These are phyloP conservation scores for Creontiades dilutus DNA, from an alignment of 2,888 invertebrate species.

Conservation along the genomic window DNA sequence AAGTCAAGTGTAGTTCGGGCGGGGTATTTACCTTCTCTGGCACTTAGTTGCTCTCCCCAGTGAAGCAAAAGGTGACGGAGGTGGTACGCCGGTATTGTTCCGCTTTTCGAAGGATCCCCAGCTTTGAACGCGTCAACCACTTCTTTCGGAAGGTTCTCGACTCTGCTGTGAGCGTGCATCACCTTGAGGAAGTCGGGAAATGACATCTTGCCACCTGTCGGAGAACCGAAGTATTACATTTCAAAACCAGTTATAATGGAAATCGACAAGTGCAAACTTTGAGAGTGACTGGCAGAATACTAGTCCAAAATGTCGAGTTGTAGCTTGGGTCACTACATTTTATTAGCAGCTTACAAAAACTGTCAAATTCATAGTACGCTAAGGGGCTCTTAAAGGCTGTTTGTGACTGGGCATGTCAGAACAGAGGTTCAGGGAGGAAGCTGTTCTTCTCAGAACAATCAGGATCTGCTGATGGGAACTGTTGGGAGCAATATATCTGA, in stretches of 20 bases:
- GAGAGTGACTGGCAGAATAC: too few relatives aligned
- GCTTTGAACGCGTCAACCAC: constrained; percentile 94
- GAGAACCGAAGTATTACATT: background rate
- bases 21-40: constrained; percentile 81
- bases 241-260: background rate
- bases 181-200: constrained; percentile 97
- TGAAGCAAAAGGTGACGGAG: constrained; percentile 91
- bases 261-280: background rate
- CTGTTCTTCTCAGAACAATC: too few relatives aligned
- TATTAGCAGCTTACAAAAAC: too few relatives aligned
- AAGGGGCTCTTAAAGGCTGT: too few relatives aligned
- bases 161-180: constrained; percentile 93
- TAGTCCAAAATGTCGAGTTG: too few relatives aligned
- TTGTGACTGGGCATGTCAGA: too few relatives aligned
- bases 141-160: constrained; percentile 90
- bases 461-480: too few relatives aligned
- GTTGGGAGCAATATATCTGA: too few relatives aligned
- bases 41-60: constrained; percentile 92
- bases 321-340: too few relatives aligned
- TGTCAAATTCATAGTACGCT: too few relatives aligned
- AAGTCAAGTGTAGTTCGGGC: background rate
- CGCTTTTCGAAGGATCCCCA: constrained; percentile 86
- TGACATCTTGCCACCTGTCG: constrained; percentile 90
- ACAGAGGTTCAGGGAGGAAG: too few relatives aligned
- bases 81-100: constrained; percentile 89